phyloP scores from a whole-genome alignment of 2,113 vertebrate genomes.

The Sarotherodon lohbergeri region DNA sequence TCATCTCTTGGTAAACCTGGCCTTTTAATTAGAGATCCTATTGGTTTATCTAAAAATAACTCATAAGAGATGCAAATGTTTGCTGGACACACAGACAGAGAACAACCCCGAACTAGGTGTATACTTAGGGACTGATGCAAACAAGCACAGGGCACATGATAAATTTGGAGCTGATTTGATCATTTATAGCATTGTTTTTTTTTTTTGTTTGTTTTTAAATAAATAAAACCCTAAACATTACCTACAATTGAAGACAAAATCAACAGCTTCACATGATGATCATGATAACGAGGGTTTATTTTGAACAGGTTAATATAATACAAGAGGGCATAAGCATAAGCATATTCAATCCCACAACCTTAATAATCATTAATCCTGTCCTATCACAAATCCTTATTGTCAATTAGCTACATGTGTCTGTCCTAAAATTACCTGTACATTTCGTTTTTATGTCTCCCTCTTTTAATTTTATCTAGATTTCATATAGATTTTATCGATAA shows the following conservation, averaged over 20 bases:
- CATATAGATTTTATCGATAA: background rate
- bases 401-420: background rate
- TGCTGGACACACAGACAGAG: background rate
- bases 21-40: constrained; percentile 75
- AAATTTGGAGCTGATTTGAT: background rate
- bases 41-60: constrained; percentile 77
- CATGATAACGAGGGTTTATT: background rate
- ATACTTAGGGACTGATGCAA: background rate
- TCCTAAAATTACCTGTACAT: background rate
- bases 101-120: background rate
- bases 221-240: background rate
- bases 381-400: background rate
- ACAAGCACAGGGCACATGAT: background rate
- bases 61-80: constrained; percentile 8
- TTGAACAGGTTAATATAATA: background rate
- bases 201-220: too few species aligned
- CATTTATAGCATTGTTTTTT: background rate
- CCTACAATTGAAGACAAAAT: background rate
- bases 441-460: background rate
- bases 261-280: background rate
- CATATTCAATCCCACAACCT: background rate
- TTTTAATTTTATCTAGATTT: background rate
- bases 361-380: background rate
- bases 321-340: background rate
- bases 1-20: constrained; percentile 62